phyloP scores from a whole-genome alignment of 2,113 vertebrate genomes.

The Hyperopisus bebe region DNA sequence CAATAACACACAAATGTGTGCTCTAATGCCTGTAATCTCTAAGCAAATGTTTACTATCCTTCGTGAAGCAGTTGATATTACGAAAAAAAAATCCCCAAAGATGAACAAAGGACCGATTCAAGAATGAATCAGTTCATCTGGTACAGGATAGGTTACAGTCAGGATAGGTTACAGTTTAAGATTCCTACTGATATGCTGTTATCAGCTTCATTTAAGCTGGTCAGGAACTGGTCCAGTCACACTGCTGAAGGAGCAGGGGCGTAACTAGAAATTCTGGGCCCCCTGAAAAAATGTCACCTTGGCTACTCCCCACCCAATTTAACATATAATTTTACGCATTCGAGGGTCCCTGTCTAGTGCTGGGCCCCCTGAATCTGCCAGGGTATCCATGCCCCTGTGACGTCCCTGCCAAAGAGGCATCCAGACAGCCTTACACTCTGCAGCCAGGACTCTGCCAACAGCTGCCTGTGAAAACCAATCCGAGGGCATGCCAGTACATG shows the following conservation, averaged over 20 bases:
- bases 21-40: not conserved
- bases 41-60: not conserved
- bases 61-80: not conserved
- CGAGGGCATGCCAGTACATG: conserved; percentile 22
- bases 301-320: not conserved
- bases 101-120: not conserved
- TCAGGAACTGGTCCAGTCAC: not conserved
- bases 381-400: not conserved
- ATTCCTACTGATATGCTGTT: not conserved
- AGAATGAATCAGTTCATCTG: not conserved
- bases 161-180: not conserved
- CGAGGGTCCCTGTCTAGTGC: not conserved
- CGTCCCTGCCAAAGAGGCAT: conserved; percentile 19
- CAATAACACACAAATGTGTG: not conserved
- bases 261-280: not conserved
- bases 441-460: conserved; percentile 29
- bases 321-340: not conserved
- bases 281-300: not conserved
- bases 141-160: not conserved
- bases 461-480: conserved; percentile 33
- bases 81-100: not conserved
- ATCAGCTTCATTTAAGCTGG: not conserved
- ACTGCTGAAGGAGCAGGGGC: conserved; percentile 20
- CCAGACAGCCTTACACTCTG: conserved; percentile 35
- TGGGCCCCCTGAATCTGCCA: not conserved